These are phyloP conservation scores for Endomychus coccineus DNA, from an alignment of 2,888 invertebrate species.

Conservation along the genomic window DNA sequence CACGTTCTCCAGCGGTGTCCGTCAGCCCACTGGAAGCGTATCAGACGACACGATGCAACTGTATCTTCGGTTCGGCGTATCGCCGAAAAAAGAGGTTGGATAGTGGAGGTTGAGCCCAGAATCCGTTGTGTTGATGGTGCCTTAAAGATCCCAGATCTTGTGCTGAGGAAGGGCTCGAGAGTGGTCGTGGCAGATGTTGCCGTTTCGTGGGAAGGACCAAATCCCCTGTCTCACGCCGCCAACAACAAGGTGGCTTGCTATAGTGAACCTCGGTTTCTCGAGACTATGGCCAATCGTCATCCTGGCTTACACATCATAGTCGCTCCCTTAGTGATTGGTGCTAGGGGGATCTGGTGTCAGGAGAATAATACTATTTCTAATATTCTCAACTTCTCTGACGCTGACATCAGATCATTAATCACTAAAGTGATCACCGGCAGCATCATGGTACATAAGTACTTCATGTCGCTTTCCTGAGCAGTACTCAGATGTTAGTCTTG, in stretches of 20 bases:
- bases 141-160: conserved; percentile 17
- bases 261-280: background rate
- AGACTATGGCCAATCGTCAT: background rate
- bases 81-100: conserved; percentile 17
- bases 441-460: too few relatives aligned
- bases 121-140: conserved; percentile 17
- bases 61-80: conserved; percentile 12
- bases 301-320: background rate
- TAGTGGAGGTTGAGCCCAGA: conserved; percentile 21
- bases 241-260: conserved; percentile 2
- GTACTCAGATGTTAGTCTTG: too few relatives aligned
- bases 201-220: conserved; percentile 15
- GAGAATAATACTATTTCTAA: conserved; percentile 2
- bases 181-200: conserved; percentile 14
- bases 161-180: conserved; percentile 6
- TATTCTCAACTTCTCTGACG: too few relatives aligned
- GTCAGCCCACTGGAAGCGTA: conserved; percentile 18
- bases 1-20: conserved; percentile 28
- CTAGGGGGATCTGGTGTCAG: conserved; percentile 4
- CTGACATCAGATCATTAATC: too few relatives aligned
- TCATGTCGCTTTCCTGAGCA: too few relatives aligned
- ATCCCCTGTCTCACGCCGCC: conserved; percentile 5
- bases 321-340: conserved; percentile 7
- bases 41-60: conserved; percentile 16
- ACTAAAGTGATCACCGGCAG: too few relatives aligned